phyloP scores from a whole-genome alignment of 2,888 invertebrate species.

The Stratiomys singularior region DNA sequence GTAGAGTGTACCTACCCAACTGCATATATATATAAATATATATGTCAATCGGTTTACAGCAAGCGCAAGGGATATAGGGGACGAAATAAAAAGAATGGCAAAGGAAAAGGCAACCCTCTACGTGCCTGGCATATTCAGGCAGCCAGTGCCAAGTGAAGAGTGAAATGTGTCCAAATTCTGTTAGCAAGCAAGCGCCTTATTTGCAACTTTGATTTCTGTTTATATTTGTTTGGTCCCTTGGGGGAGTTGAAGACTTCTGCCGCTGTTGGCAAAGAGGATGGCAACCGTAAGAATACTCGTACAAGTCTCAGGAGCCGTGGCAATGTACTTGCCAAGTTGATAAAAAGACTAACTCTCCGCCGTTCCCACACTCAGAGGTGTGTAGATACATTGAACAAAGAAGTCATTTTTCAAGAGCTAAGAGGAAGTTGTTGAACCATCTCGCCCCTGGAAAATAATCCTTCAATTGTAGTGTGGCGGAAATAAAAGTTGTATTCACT shows the following conservation, averaged over 20 bases:
- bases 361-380: too few species aligned
- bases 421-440: slow-evolving; percentile 32
- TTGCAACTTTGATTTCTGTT: slow-evolving; percentile 64
- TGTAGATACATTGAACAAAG: not conserved
- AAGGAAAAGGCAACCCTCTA: slow-evolving; percentile 37
- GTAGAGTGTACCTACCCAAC: not conserved
- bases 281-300: slow-evolving; percentile 12
- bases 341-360: too few species aligned
- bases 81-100: slow-evolving; percentile 34
- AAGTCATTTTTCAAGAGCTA: slow-evolving; percentile 16
- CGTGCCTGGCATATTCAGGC: slow-evolving; percentile 44
- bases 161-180: slow-evolving; percentile 56
- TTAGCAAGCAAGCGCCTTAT: slow-evolving; percentile 56
- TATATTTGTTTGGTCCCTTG: slow-evolving; percentile 60
- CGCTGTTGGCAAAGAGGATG: not conserved
- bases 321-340: not conserved
- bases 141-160: slow-evolving; percentile 55
- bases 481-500: slow-evolving; percentile 45
- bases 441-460: slow-evolving; percentile 35
- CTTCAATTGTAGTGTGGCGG: slow-evolving; percentile 45
- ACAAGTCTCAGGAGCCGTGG: not conserved
- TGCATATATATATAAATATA: not conserved
- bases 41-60: not conserved
- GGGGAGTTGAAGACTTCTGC: slow-evolving; percentile 51
- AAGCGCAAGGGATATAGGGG: slow-evolving; percentile 10